Conservation (phyloP, 2,113 vertebrate species). For the Andinoacara biseriatus region DNA sequence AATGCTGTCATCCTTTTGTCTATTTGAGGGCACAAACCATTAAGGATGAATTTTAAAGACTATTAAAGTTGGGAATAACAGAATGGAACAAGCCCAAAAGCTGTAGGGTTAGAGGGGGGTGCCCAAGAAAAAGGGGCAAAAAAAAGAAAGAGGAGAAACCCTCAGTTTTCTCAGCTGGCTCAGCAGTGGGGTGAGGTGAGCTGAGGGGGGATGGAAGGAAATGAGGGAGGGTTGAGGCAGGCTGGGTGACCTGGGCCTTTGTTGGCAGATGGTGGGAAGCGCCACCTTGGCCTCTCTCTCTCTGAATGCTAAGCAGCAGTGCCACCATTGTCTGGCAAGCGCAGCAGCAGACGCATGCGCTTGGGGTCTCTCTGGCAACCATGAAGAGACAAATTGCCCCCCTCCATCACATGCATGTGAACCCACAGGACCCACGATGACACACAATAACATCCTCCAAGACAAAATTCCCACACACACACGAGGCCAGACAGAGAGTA, state of each 20-base stretch:
- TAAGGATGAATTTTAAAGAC: background rate
- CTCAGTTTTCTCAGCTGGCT: conserved; percentile 60
- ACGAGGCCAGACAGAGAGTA: conserved; percentile 18
- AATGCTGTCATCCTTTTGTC: background rate
- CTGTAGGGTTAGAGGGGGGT: background rate
- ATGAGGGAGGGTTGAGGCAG: conserved; percentile 54
- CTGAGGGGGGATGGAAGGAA: conserved; percentile 53
- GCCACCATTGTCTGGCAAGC: conserved; percentile 81
- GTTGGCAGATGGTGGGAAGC: conserved; percentile 83
- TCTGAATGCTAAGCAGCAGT: conserved; percentile 82
- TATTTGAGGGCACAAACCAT: background rate
- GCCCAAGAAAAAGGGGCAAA: background rate
- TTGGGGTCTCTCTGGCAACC: conserved; percentile 78
- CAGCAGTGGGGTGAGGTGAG: conserved; percentile 52
- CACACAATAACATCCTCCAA: conserved; percentile 30
- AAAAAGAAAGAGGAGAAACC: conserved; percentile 21
- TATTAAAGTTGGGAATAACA: background rate
- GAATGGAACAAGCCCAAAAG: background rate
- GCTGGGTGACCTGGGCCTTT: conserved; percentile 80
- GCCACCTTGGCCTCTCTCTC: conserved; percentile 76
- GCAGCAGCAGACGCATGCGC: conserved; percentile 78
- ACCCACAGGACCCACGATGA: conserved; percentile 32
- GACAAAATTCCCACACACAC: conserved; percentile 52
- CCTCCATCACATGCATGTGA: background rate
- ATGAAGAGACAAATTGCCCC: conserved; percentile 62